A percentile compares a stretch with the other conserved stretches of the same genome.
These are phyloP conservation scores for Crocuta crocuta DNA, from an alignment of 2,113 vertebrate genomes.

Conservation along the genomic window DNA sequence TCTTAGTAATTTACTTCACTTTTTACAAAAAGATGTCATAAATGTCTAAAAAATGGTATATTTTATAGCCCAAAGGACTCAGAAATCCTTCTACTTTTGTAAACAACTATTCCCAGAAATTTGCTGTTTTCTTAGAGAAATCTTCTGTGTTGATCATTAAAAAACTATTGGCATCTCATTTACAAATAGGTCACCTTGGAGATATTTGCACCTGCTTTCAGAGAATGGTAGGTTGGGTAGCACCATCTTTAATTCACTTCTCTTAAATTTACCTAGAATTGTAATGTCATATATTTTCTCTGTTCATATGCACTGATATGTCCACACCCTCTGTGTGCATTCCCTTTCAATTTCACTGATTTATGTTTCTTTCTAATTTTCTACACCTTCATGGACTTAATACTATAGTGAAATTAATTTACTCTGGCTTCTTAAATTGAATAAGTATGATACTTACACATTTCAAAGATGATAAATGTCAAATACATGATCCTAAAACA, in stretches of 20 bases:
- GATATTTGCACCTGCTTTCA: not conserved
- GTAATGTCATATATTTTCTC: not conserved
- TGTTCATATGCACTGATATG: not conserved
- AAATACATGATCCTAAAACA: not conserved
- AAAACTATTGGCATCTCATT: not conserved
- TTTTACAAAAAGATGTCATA: not conserved
- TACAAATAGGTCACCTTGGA: not conserved
- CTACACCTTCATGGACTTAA: not conserved
- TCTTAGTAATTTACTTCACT: not conserved
- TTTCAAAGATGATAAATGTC: constrained; percentile 6
- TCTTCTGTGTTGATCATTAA: not conserved
- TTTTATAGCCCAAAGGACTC: not conserved
- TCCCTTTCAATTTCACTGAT: not conserved
- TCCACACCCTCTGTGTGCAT: not conserved
- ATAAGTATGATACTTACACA: not conserved
- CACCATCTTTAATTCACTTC: not conserved
- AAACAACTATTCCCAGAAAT: not conserved
- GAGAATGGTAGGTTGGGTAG: not conserved
- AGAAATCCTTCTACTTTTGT: not conserved
- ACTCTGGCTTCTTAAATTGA: not conserved
- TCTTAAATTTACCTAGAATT: not conserved
- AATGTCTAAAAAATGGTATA: not conserved
- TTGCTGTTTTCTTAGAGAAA: not conserved
- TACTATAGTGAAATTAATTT: not conserved
- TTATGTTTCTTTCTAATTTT: not conserved